These are phyloP conservation scores for Lysandra coridon DNA, from an alignment of 2,888 invertebrate species.

Conservation along the genomic window DNA sequence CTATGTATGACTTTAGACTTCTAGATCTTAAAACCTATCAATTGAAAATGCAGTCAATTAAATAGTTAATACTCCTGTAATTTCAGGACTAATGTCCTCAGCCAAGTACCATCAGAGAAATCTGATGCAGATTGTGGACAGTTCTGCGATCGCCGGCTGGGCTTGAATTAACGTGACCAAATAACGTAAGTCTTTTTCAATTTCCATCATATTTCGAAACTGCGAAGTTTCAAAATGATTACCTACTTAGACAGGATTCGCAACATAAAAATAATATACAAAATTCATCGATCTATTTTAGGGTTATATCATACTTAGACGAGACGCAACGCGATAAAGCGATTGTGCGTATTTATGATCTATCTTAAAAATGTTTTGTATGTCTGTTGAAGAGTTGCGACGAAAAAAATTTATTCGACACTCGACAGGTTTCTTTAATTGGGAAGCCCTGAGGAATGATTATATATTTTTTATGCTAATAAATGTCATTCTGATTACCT, in stretches of 20 bases:
- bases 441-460: not conserved
- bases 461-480: not conserved
- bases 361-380: not conserved
- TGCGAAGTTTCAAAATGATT: too few species aligned
- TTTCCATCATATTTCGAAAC: too few species aligned
- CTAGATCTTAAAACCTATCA: not conserved
- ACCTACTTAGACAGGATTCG: too few species aligned
- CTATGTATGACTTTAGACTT: conserved; percentile 35
- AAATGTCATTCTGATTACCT: conserved; percentile 11
- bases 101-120: not conserved
- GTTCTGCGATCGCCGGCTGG: too few species aligned
- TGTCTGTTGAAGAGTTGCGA: not conserved
- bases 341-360: not conserved
- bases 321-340: not conserved
- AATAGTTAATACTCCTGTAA: not conserved
- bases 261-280: too few species aligned
- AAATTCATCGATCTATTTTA: not conserved
- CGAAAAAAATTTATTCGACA: not conserved
- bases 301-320: not conserved
- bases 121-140: not conserved
- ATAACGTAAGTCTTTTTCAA: too few species aligned
- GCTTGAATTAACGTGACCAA: too few species aligned
- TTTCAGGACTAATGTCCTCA: not conserved
- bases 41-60: not conserved
- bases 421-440: not conserved